Percentiles rank a stretch among this genome's conserved stretches.
phyloP scores from a whole-genome alignment of 2,888 invertebrate species.

The Ennomos fuscantarius region DNA sequence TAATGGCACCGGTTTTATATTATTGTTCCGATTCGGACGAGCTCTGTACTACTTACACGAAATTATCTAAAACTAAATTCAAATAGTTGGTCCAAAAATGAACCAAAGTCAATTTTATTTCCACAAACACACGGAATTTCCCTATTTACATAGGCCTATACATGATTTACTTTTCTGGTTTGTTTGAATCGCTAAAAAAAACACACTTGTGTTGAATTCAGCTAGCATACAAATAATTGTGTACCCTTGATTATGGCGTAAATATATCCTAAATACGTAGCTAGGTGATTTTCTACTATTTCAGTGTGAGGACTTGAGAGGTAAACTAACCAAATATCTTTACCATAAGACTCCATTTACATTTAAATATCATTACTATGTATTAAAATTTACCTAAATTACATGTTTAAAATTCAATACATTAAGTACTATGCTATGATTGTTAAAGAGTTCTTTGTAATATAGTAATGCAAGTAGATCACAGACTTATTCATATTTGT shows the following conservation, averaged over 20 bases:
- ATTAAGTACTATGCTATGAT: constrained; percentile 20
- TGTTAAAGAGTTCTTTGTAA: not conserved
- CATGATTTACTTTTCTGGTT: too few relatives aligned
- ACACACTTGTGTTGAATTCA: not conserved
- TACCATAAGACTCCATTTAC: not conserved
- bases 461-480: constrained; percentile 58
- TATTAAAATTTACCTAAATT: too few relatives aligned
- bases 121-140: not conserved
- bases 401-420: constrained; percentile 1
- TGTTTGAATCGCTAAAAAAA: not conserved
- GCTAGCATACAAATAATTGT: not conserved
- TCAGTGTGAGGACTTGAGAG: constrained; percentile 5
- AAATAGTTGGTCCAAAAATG: constrained; percentile 16
- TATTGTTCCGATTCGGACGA: constrained; percentile 13
- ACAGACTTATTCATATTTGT: constrained; percentile 69
- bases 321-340: not conserved
- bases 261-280: constrained; percentile 4
- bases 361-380: too few relatives aligned
- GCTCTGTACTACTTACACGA: constrained; percentile 8
- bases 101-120: constrained; percentile 8
- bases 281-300: not conserved
- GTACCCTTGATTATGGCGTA: constrained; percentile 2
- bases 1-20: constrained; percentile 41
- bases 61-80: constrained; percentile 13
- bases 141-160: too few relatives aligned